Conservation (phyloP, 2,113 vertebrate species). For the Pedionomus torquatus region DNA sequence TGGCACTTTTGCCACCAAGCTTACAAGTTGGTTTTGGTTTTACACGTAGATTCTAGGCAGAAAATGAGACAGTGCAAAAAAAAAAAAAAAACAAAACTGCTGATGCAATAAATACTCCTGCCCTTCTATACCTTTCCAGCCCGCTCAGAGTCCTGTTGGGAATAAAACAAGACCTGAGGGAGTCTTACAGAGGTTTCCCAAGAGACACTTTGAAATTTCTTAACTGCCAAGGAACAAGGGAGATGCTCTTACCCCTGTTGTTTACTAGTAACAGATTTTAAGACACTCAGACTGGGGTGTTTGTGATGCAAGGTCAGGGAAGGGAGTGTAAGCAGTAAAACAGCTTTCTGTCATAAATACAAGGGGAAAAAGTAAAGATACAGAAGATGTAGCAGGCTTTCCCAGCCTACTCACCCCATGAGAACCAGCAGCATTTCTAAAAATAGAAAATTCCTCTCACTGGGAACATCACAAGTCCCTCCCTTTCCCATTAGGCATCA, state of each 20-base stretch:
- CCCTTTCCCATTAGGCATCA: background rate
- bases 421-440: slow-evolving; percentile 41
- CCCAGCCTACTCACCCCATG: background rate
- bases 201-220: background rate
- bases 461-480: background rate
- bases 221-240: background rate
- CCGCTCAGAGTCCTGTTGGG: slow-evolving; percentile 32
- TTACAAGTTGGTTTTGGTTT: background rate
- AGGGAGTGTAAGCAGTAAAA: background rate
- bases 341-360: background rate
- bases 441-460: slow-evolving; percentile 35
- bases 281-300: background rate
- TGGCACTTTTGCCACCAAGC: background rate
- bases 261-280: background rate
- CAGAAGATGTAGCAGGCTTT: background rate
- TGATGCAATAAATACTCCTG: background rate
- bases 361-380: background rate
- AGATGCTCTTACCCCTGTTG: background rate
- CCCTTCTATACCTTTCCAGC: background rate
- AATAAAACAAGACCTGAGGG: background rate
- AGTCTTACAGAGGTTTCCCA: background rate
- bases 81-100: too few species aligned
- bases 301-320: background rate
- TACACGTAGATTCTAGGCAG: slow-evolving; percentile 8
- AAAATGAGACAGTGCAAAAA: slow-evolving; percentile 5